Base-by-base conservation (phyloP, 2,113 vertebrate species). In the Zosterops pallidus region DNA sequence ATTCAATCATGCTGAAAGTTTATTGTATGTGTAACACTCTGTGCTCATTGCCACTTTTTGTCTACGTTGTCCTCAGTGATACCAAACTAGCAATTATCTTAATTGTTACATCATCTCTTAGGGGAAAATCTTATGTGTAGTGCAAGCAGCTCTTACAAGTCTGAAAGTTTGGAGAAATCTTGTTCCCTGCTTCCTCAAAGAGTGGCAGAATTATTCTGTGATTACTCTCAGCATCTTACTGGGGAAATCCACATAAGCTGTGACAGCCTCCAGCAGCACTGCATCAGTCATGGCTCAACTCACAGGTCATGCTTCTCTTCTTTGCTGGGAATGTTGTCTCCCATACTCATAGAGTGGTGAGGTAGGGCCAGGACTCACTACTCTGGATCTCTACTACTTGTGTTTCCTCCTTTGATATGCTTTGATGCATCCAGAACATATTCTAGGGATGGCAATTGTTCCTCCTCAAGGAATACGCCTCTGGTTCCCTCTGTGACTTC, bases 231-330 rank as follows among this genome's bases (percentile, higher is more conserved):
- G 49, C 37, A 50, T 35, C 50, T 65, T 18, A 5, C 8, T 24
- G 57, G 16, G 42, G 52, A 64, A 83, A 60, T 67, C 44, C 67
- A 8, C 8, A 2, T 24, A 26, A 0, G 0, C 6, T 2, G 8
- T 33, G 70, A 55, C 35, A 35, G 20, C 35, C 37, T 78, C 26
- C 49, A 62, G 75, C 37, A 86, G 26, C 68, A 21, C 42, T 47
- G 22, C 47, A 5, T 65, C 57, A 14, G n/a, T 46, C 28, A 11
- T 2, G 2, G 35, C 80, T 69, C 46, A 55, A 13, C 33, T 81
- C 39, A 11, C 14, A n/a, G 42, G 19, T 70, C 33, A 6, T 44
- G 35, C 19, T 57, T 49, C 72, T 81, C 50, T 46, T 83, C 63
- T 91, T 60, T 69, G 35, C 52, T 47, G 33, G 47, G n/a, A 69